Conservation (phyloP, 2,113 vertebrate species). For the Tamias sibiricus region DNA sequence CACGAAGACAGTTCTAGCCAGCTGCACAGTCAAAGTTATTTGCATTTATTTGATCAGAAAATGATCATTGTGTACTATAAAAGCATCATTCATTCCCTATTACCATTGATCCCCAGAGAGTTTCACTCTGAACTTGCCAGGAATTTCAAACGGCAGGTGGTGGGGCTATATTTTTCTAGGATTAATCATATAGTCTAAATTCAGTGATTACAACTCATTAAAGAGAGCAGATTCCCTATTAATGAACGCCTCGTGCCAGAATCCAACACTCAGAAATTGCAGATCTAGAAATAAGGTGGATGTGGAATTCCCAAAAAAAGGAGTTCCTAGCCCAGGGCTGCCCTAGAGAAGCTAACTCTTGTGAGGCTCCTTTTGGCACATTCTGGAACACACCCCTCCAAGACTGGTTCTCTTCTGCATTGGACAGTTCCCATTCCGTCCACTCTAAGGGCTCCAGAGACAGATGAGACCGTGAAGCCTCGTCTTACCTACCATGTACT, state of each 20-base stretch:
- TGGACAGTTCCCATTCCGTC: neutral
- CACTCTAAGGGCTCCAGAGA: neutral
- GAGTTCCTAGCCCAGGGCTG: fast-evolving
- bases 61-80: conserved; percentile 45
- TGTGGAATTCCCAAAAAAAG: neutral
- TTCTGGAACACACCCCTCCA: neutral
- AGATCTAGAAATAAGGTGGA: neutral
- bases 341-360: neutral
- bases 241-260: neutral
- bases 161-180: conserved; percentile 56
- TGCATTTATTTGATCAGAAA: conserved; percentile 56
- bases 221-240: conserved; percentile 68
- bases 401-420: neutral
- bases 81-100: conserved; percentile 9
- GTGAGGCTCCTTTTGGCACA: fast-evolving
- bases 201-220: conserved; percentile 68
- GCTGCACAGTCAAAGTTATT: neutral
- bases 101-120: conserved; percentile 27
- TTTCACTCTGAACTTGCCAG: conserved; percentile 32
- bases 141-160: conserved; percentile 45
- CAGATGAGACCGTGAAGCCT: neutral
- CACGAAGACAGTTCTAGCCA: neutral
- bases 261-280: neutral
- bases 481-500: neutral
- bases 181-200: conserved; percentile 60